A percentile compares a stretch with the other conserved stretches of the same genome.
Evolutionary conservation across 2,888 invertebrate species (phyloP).

Genomic region (Eretmocerus hayati): DNA sequence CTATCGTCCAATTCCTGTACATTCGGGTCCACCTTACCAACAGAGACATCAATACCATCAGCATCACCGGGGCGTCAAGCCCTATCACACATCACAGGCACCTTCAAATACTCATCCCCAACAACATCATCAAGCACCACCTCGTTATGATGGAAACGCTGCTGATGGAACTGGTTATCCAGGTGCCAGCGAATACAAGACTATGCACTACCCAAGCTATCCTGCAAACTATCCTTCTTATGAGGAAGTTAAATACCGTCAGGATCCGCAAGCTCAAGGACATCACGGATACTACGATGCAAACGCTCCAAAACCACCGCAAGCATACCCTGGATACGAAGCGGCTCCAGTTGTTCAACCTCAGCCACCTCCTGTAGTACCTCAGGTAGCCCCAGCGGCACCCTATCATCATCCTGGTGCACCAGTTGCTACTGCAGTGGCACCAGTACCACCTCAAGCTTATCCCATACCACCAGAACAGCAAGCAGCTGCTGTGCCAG

Average conservation of each 20-base stretch:
- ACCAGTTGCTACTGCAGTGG: slow-evolving; percentile 19
- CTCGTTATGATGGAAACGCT: slow-evolving; percentile 22
- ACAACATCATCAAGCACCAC: slow-evolving; percentile 4
- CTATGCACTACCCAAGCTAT: slow-evolving; percentile 44
- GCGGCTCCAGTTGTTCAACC: slow-evolving; percentile 12
- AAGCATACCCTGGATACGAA: slow-evolving; percentile 18
- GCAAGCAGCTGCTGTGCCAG: too few species aligned
- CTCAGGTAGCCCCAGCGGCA: background rate
- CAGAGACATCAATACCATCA: background rate
- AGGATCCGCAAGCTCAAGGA: slow-evolving; percentile 13
- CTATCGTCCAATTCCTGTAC: slow-evolving; percentile 36
- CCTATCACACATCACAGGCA: slow-evolving; percentile 19
- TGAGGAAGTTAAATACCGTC: slow-evolving; percentile 32
- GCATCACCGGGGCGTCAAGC: slow-evolving; percentile 4
- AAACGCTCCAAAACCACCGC: background rate
- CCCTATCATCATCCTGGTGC: slow-evolving; percentile 3
- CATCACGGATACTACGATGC: slow-evolving; percentile 7
- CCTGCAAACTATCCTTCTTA: slow-evolving; percentile 45
- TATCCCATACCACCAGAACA: slow-evolving; percentile 15
- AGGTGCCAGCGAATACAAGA: slow-evolving; percentile 43
- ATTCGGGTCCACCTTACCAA: background rate
- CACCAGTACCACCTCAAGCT: too few species aligned
- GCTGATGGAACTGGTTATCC: slow-evolving; percentile 27
- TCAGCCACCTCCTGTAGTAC: slow-evolving; percentile 8
- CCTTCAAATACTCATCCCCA: slow-evolving; percentile 3